phyloP scores from a whole-genome alignment of 1,140 invertebrate species.

The Cyrtorhinus lividipennis region DNA sequence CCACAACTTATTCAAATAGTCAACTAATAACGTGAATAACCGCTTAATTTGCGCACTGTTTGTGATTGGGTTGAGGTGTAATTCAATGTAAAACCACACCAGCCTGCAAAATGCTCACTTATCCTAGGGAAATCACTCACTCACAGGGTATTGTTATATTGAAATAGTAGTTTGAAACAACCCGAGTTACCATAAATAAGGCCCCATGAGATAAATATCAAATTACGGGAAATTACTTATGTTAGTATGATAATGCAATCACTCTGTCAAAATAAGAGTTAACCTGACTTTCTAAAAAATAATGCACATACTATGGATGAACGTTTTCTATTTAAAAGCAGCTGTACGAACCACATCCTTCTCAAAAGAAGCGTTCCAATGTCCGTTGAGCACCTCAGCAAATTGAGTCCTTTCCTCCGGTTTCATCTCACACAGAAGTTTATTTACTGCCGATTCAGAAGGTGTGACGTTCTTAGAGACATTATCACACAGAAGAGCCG shows the following conservation, averaged over 20 bases:
- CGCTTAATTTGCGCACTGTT: no score
- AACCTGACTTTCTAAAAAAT: neutral
- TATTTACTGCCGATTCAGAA: neutral
- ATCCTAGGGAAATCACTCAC: no score
- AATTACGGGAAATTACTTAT: neutral
- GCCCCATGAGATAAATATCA: neutral
- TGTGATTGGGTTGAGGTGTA: no score
- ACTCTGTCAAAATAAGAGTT: neutral
- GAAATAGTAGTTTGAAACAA: no score
- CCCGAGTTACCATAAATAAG: neutral
- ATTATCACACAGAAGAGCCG: neutral
- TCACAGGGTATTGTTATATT: no score
- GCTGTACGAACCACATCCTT: neutral
- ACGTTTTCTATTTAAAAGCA: neutral
- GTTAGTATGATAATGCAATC: neutral
- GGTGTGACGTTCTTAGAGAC: neutral
- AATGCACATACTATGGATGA: neutral
- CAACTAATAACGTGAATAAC: no score
- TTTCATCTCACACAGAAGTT: neutral
- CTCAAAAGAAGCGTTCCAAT: neutral
- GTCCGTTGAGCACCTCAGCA: neutral
- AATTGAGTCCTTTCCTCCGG: neutral
- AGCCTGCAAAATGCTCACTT: no score
- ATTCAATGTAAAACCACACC: no score
- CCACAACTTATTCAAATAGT: no score